Evolutionary conservation across 2,888 invertebrate species (phyloP), one percentile per base, ranked within the genome.

Genomic region (Morpho deidamia): DNA sequence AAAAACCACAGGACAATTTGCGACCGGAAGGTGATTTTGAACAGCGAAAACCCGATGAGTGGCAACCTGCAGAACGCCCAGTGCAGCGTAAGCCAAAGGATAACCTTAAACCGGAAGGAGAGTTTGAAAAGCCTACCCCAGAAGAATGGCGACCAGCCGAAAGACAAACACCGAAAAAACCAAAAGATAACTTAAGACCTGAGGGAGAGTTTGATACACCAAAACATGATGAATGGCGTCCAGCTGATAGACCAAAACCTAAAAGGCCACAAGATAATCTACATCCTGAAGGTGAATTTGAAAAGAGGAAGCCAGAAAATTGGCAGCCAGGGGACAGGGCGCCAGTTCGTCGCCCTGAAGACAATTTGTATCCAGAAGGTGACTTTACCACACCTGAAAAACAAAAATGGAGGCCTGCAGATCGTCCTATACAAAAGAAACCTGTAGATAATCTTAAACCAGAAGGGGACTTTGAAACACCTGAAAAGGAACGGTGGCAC

Each of bases 391-490:
- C 72, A 8, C 86, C 82, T 0, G 82, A 78, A 41, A 85, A 74
- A 92, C 77, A 80, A 11, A 81, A 81, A 0, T 91, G 80, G 77
- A 64, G 64, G 7, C 88, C 90, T 9, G 90, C 83, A 23, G 91
- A 90, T 56, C 68, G 62, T 55, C 84, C 67, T 1, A 67, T 61
- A 3, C 85, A 74, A 39, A 85, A 71, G 7, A 90, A 77, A 57
- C 90, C 86, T 0, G 68, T 81, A 11, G 92, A 92, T 58, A 92
- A 92, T 63, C 64, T 92, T 0, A 72, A 72, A 47, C 89, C 87
- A 70, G 91, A 91, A 68, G 92, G 92, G 8, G 91, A 91, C 0
- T 92, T 92, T 0, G 93, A 93, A 68, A 84, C 92, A 61, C 92
- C 92, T 11, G 92, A 92, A 70, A 91, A 93, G 23, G 74, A 78